These are phyloP conservation scores for Platyscapa corneri DNA, from an alignment of 1,140 invertebrate species.

Conservation along the genomic window DNA sequence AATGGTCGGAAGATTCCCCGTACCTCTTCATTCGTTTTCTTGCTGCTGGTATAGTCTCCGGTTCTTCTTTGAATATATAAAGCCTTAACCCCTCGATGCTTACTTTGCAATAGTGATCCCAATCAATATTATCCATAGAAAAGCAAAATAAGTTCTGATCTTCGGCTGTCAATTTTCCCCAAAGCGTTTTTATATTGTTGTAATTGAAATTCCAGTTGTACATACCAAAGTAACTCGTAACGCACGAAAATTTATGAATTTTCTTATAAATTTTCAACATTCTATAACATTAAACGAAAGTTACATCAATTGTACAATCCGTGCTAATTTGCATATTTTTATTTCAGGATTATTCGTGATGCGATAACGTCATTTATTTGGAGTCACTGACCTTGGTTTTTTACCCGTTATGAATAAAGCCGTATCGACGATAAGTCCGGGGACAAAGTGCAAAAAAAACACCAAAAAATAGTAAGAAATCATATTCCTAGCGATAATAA, in stretches of 20 bases:
- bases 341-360: too few relatives aligned
- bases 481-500: slow-evolving; percentile 68
- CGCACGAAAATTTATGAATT: slow-evolving; percentile 76
- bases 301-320: too few relatives aligned
- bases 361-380: too few relatives aligned
- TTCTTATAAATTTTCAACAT: slow-evolving; percentile 77
- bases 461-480: slow-evolving; percentile 72
- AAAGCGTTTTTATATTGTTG: slow-evolving; percentile 74
- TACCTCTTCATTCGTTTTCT: slow-evolving; percentile 69
- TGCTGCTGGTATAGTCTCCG: slow-evolving; percentile 68
- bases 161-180: slow-evolving; percentile 70
- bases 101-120: slow-evolving; percentile 72
- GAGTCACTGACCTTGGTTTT: slow-evolving; percentile 77
- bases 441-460: slow-evolving; percentile 77
- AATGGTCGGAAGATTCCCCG: background rate
- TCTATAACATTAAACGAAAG: slow-evolving; percentile 65
- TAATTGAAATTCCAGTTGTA: slow-evolving; percentile 77
- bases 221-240: slow-evolving; percentile 77
- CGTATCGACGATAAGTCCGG: slow-evolving; percentile 77
- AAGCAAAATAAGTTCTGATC: slow-evolving; percentile 76
- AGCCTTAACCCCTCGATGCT: slow-evolving; percentile 73
- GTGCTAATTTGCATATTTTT: too few relatives aligned
- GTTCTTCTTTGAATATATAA: slow-evolving; percentile 76
- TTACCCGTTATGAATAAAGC: slow-evolving; percentile 73
- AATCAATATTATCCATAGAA: slow-evolving; percentile 74